Base-by-base conservation (phyloP, 2,113 vertebrate species). In the Cochlearius cochlearius region DNA sequence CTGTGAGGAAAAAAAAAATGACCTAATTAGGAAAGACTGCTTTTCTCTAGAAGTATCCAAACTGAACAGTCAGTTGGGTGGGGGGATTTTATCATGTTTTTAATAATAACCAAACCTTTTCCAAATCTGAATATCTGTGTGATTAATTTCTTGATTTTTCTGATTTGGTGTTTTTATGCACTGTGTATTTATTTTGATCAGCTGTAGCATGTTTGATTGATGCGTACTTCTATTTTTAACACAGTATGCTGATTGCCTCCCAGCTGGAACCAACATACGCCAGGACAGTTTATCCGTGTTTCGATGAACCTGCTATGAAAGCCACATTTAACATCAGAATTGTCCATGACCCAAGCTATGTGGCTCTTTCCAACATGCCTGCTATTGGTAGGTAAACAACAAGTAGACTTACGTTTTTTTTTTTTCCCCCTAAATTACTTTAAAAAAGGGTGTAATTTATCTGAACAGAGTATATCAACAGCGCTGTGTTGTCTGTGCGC, bases 251-350 rank as follows among this genome's bases (percentile, higher is more conserved):
- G 81, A 63, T 98, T 95, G 98, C 97, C 34, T 98, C 98, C 68
- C 98, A 98, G 38, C 87, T 98, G 97, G 98, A 99, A 90, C 98
- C 98, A 62, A 92, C 97, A 1, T 97, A 91, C 93, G 98, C 98
- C 77, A 97, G 98, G 83, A 96, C 36, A 53, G 98, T 98, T 84
- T 99, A 98, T 45, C 98, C 98, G 39, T 98, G 98, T 91, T 98
- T 99, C 93, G 98, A 99, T 97, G 98, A 99, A 80, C 98, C 98
- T 86, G 98, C 97, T 84, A 95, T 99, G 95, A 99, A 99, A 89
- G 98, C 98, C 74, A 98, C 98, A 7, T 98, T 98, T 96, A 98
- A 96, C 87, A 98, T 98, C 92, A 98, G 97, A 88, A 76, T 99
- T 90, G 90, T 98, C 77, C 98, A 99, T 83, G 98, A 98, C 81